Conservation (phyloP, 2,113 vertebrate species). For the Triplophysa tibetana region DNA sequence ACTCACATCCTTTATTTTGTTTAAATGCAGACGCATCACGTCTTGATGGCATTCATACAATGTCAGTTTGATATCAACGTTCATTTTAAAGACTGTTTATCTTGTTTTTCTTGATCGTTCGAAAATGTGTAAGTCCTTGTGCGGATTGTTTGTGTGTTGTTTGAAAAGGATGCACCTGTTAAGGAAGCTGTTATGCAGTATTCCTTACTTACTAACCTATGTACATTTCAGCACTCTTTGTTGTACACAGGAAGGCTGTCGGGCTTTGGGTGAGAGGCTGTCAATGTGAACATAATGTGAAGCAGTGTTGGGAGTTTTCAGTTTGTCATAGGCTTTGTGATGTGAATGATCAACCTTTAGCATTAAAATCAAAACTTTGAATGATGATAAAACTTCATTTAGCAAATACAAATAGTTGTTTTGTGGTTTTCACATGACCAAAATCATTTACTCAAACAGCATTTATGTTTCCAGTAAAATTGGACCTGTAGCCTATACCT, state of each 20-base stretch:
- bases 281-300: not conserved
- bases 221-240: slow-evolving; percentile 16
- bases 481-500: too few relatives aligned
- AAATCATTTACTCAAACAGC: too few relatives aligned
- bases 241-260: slow-evolving; percentile 11
- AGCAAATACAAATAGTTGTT: too few relatives aligned
- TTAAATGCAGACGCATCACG: not conserved
- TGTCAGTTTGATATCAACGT: not conserved
- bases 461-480: too few relatives aligned
- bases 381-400: not conserved
- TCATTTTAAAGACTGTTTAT: not conserved
- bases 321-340: not conserved
- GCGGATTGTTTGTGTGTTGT: slow-evolving; percentile 16
- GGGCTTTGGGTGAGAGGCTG: slow-evolving; percentile 13
- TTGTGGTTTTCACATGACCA: too few relatives aligned
- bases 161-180: slow-evolving; percentile 44
- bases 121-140: not conserved
- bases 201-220: not conserved
- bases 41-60: not conserved
- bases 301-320: not conserved
- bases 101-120: slow-evolving; percentile 3
- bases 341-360: not conserved
- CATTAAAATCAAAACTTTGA: not conserved
- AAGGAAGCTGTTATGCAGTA: slow-evolving; percentile 20
- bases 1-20: not conserved